A percentile compares a stretch with the other conserved stretches of the same genome.
phyloP scores from a whole-genome alignment of 2,888 invertebrate species.

The Drosophila longiperda region DNA sequence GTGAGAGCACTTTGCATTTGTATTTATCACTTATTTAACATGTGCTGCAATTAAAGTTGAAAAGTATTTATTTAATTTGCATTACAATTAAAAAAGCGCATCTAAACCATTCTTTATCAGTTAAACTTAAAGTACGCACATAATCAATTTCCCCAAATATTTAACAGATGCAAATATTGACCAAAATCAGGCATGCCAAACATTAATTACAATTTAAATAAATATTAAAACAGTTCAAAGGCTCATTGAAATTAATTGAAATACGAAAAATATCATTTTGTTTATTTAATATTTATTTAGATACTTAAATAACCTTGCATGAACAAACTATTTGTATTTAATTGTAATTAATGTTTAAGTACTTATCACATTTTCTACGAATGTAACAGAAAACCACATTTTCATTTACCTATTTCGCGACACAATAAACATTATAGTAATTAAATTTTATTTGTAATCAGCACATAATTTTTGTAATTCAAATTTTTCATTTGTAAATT shows the following conservation, averaged over 20 bases:
- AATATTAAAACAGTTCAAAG: background rate
- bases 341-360: background rate
- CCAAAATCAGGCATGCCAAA: background rate
- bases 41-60: background rate
- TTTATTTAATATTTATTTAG: background rate
- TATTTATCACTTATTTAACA: conserved; percentile 23
- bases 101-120: background rate
- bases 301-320: background rate
- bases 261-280: background rate
- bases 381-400: background rate
- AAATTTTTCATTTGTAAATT: background rate
- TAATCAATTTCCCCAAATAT: background rate
- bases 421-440: background rate
- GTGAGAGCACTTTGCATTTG: conserved; percentile 30
- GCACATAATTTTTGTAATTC: background rate
- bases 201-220: conserved; percentile 2
- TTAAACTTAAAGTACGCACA: background rate
- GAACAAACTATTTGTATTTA: no score
- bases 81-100: background rate
- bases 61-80: conserved; percentile 1
- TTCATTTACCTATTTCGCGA: background rate
- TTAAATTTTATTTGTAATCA: no score
- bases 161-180: background rate
- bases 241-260: background rate
- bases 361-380: background rate